Percentiles rank a stretch among this genome's conserved stretches.
These are phyloP conservation scores for Irena cyanogastra DNA, from an alignment of 2,113 vertebrate genomes.

Conservation along the genomic window DNA sequence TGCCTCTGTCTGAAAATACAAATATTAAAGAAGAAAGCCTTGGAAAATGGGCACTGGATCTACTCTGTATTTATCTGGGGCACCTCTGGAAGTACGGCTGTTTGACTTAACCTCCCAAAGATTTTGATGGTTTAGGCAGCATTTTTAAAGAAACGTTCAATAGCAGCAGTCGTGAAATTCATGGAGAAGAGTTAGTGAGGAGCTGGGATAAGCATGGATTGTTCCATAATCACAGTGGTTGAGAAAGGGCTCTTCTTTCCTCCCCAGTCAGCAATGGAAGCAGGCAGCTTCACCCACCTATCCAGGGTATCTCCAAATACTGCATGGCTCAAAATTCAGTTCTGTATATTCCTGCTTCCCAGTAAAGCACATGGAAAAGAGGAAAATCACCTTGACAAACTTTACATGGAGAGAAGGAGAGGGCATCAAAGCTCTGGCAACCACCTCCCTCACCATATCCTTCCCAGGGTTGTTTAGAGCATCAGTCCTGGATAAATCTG, in stretches of 20 bases:
- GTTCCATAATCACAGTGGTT: not conserved
- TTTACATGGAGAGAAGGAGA: not conserved
- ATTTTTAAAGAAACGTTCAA: not conserved
- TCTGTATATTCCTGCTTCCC: not conserved
- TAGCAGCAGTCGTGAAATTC: fast-evolving
- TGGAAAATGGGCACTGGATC: not conserved
- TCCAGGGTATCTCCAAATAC: fast-evolving
- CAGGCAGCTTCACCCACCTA: not conserved
- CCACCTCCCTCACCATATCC: not conserved
- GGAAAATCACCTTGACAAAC: not conserved
- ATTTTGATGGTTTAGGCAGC: not conserved
- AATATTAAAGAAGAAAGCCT: not conserved
- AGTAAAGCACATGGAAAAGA: not conserved
- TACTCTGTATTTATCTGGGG: not conserved
- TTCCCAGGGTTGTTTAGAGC: not conserved
- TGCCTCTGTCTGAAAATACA: not conserved
- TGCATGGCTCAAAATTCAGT: not conserved
- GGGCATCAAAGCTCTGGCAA: not conserved
- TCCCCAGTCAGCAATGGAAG: not conserved
- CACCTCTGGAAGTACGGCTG: not conserved
- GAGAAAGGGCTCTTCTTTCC: not conserved
- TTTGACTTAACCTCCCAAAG: not conserved
- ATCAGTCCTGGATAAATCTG: not conserved
- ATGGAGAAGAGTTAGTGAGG: not conserved
- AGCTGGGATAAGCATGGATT: not conserved